phyloP scores from a whole-genome alignment of 1,140 invertebrate genomes.

The Ooceraea biroi region DNA sequence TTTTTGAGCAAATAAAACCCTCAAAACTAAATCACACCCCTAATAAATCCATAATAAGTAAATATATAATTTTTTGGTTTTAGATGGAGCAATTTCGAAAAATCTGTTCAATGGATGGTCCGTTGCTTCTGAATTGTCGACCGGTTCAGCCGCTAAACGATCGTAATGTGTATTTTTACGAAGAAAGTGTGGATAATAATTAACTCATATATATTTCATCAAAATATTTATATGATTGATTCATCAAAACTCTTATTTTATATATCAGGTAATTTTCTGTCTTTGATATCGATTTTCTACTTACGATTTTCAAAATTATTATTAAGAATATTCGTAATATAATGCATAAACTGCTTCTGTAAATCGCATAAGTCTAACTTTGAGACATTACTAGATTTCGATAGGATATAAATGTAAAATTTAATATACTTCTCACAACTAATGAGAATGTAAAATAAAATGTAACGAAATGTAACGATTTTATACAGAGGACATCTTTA shows the following conservation, averaged over 20 bases:
- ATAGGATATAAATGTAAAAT: background rate
- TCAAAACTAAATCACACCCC: too few species aligned
- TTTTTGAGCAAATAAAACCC: too few species aligned
- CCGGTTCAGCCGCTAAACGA: slow-evolving; percentile 85
- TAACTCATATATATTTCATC: background rate
- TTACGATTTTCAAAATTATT: slow-evolving; percentile 6
- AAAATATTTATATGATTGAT: background rate
- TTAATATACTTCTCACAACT: background rate
- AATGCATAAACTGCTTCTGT: background rate
- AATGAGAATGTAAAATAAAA: slow-evolving; percentile 37
- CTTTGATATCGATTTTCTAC: background rate
- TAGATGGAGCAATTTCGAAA: slow-evolving; percentile 85
- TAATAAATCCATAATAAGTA: too few species aligned
- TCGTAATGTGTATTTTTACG: slow-evolving; percentile 77
- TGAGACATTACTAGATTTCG: background rate
- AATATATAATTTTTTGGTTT: background rate
- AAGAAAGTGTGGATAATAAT: slow-evolving; percentile 37
- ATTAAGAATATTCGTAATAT: background rate
- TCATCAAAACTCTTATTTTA: background rate
- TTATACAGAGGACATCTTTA: slow-evolving; percentile 72
- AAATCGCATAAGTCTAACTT: background rate
- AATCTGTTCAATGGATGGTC: slow-evolving; percentile 80
- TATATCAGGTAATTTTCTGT: background rate
- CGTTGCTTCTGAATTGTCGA: slow-evolving; percentile 84
- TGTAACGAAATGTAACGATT: too few species aligned